Evolutionary conservation across 2,888 invertebrate genomes (phyloP).

Genomic region (Lomographa bimaculata): DNA sequence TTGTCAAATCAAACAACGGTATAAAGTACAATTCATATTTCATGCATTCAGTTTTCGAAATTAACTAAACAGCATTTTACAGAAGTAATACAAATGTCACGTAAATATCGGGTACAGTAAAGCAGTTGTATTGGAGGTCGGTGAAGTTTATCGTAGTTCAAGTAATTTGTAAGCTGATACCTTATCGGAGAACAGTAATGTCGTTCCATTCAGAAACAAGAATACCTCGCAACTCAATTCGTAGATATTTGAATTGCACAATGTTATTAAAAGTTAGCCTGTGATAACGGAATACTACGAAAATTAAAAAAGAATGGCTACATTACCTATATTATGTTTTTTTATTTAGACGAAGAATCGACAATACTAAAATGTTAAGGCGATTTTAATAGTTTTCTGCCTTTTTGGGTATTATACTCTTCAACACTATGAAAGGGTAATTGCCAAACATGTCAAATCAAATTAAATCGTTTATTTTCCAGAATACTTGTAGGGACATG

Average conservation of each 20-base stretch:
- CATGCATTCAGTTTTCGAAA: slow-evolving; percentile 27
- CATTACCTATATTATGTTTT: no score
- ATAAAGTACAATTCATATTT: slow-evolving; percentile 29
- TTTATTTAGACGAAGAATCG: no score
- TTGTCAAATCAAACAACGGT: slow-evolving; percentile 38
- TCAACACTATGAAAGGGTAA: no score
- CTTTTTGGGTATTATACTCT: no score
- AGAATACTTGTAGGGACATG: no score
- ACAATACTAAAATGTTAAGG: no score
- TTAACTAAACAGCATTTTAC: slow-evolving; percentile 24
- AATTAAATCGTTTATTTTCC: no score
- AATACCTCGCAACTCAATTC: slow-evolving; percentile 24
- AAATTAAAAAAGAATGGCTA: no score
- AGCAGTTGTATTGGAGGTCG: slow-evolving; percentile 39
- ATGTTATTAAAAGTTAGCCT: slow-evolving; percentile 6
- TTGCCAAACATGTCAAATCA: no score
- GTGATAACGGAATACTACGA: no score
- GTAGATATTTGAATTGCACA: slow-evolving; percentile 17
- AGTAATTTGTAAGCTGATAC: slow-evolving; percentile 50
- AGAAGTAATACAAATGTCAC: slow-evolving; percentile 24
- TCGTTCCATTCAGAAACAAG: slow-evolving; percentile 34
- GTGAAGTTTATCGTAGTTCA: slow-evolving; percentile 44
- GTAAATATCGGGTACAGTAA: slow-evolving; percentile 35
- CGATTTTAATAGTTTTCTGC: no score
- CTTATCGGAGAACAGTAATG: slow-evolving; percentile 43